Conservation (phyloP, 1,140 invertebrate species). For the Temnothorax curvispinosus region DNA sequence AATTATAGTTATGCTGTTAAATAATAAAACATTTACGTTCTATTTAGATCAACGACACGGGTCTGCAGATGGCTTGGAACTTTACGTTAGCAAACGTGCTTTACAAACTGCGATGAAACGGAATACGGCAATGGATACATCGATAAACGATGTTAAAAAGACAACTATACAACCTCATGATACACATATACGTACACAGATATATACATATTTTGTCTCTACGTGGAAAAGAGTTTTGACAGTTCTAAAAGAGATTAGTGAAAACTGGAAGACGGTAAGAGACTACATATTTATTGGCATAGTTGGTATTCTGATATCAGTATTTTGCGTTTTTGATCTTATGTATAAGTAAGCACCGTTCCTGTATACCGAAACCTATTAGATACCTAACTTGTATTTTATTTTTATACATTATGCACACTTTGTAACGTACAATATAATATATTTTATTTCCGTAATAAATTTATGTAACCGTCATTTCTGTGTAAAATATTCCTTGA, state of each 20-base stretch:
- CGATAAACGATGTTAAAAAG: background rate
- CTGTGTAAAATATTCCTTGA: slow-evolving; percentile 21
- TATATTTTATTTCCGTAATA: slow-evolving; percentile 42
- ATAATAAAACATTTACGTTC: background rate
- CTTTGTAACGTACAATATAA: background rate
- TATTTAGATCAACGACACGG: slow-evolving; percentile 2
- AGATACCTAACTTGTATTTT: background rate
- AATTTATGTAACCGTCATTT: slow-evolving; percentile 31
- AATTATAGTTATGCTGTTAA: background rate
- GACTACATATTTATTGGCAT: slow-evolving; percentile 46
- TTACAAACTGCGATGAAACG: background rate
- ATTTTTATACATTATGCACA: slow-evolving; percentile 35
- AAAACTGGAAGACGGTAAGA: slow-evolving; percentile 53
- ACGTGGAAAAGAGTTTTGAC: slow-evolving; percentile 7
- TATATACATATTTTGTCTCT: slow-evolving; percentile 7
- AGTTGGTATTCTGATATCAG: slow-evolving; percentile 41
- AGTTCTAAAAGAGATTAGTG: background rate
- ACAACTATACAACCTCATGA: background rate
- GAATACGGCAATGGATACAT: background rate
- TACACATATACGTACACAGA: background rate
- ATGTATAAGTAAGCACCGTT: slow-evolving; percentile 46
- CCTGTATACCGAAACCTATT: background rate
- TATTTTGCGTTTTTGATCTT: slow-evolving; percentile 44
- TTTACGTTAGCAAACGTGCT: background rate
- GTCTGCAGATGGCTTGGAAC: background rate